Evolutionary conservation across 2,797 vertebrate species (phyloP).

Genomic region (Peromyscus nudipes): DNA sequence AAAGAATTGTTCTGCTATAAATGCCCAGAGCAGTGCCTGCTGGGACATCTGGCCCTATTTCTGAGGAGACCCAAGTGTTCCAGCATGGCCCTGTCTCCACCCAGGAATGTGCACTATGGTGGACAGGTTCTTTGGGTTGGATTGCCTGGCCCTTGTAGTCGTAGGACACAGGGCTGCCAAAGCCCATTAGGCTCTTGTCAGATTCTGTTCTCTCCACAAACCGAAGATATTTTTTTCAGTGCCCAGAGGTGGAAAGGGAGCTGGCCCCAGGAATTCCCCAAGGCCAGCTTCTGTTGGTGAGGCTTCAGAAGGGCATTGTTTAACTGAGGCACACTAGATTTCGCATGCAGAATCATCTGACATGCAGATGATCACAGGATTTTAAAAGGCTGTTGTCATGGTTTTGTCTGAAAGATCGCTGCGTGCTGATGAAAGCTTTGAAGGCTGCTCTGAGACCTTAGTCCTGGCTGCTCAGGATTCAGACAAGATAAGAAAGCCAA

Average conservation of each 20-base stretch:
- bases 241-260: not conserved
- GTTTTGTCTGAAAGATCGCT: slow-evolving; percentile 76
- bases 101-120: not conserved
- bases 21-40: not conserved
- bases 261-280: not conserved
- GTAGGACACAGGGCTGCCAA: not conserved
- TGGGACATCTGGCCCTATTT: not conserved
- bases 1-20: not conserved
- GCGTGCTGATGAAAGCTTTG: slow-evolving; percentile 49
- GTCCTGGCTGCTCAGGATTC: slow-evolving; percentile 57
- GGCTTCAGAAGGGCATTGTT: not conserved
- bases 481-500: slow-evolving; percentile 54
- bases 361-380: slow-evolving; percentile 71
- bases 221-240: not conserved
- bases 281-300: slow-evolving; percentile 16
- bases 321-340: slow-evolving; percentile 18
- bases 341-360: slow-evolving; percentile 57
- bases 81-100: not conserved
- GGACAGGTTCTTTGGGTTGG: not conserved
- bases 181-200: not conserved
- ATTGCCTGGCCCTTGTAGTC: not conserved
- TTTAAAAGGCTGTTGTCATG: slow-evolving; percentile 77
- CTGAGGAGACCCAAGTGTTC: not conserved
- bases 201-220: not conserved
- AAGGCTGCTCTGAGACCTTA: slow-evolving; percentile 56